Percentiles rank a stretch among this genome's conserved stretches.
Evolutionary conservation across 2,113 vertebrate species (phyloP).

Genomic region (Eonycteris spelaea): DNA sequence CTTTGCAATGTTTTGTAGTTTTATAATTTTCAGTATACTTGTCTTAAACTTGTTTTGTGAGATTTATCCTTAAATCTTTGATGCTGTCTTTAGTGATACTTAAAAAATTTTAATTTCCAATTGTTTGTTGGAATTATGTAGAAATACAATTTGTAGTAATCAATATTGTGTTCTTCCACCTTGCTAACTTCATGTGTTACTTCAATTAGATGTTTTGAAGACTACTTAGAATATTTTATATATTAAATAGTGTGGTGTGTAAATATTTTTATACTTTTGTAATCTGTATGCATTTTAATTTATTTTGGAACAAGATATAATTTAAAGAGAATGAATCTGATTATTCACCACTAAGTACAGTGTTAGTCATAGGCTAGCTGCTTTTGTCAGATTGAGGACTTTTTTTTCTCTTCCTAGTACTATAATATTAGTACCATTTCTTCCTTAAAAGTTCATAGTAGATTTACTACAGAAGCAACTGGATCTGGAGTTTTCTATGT

Average conservation of each 20-base stretch:
- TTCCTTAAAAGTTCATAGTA: not conserved
- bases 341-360: not conserved
- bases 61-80: not conserved
- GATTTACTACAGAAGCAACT: not conserved
- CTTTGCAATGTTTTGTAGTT: too few species aligned
- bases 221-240: not conserved
- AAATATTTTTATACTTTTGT: not conserved
- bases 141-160: not conserved
- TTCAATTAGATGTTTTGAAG: not conserved
- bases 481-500: not conserved
- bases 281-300: not conserved
- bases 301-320: not conserved
- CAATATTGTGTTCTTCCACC: not conserved
- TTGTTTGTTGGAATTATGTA: not conserved
- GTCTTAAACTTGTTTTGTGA: not conserved
- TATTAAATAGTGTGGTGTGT: not conserved
- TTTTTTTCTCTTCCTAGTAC: not conserved
- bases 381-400: not conserved
- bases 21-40: not conserved
- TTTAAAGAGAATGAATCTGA: not conserved
- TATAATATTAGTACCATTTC: not conserved
- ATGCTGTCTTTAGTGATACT: not conserved
- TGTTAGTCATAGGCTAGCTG: not conserved
- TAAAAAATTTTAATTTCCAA: not conserved
- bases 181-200: not conserved